Percentiles rank a stretch among this genome's conserved stretches.
Evolutionary conservation across 1,140 invertebrate species (phyloP).

Genomic region (Sycophaga agraensis): DNA sequence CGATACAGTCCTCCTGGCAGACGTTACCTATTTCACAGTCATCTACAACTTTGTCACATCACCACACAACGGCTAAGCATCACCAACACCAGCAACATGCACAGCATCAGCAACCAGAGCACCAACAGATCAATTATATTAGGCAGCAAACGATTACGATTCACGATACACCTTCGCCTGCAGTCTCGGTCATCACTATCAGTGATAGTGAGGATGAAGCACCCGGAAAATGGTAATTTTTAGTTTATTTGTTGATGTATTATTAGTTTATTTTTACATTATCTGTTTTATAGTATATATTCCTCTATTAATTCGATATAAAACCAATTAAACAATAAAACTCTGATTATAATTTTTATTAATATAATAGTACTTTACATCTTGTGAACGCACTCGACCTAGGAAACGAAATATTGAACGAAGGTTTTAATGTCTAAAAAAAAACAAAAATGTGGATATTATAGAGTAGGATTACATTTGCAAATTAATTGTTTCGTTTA

Average conservation of each 20-base stretch:
- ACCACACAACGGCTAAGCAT: not conserved
- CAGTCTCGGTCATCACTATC: conserved; percentile 94
- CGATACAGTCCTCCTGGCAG: conserved; percentile 6
- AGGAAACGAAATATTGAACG: too few relatives aligned
- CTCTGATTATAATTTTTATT: too few relatives aligned
- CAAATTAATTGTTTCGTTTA: too few relatives aligned
- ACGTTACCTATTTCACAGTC: not conserved
- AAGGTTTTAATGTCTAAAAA: too few relatives aligned
- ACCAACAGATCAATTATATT: conserved; percentile 57
- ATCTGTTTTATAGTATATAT: too few relatives aligned
- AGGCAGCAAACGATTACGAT: conserved; percentile 81
- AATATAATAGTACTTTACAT: too few relatives aligned
- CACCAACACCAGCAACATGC: conserved; percentile 36
- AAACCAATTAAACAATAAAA: too few relatives aligned
- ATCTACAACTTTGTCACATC: not conserved
- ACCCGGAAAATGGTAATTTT: conserved; percentile 53
- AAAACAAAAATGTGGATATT: too few relatives aligned
- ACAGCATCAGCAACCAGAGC: conserved; percentile 49
- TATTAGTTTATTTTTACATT: too few relatives aligned
- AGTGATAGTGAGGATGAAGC: conserved; percentile 93
- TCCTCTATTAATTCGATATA: too few relatives aligned
- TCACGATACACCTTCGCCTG: conserved; percentile 88
- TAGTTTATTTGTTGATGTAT: not conserved
- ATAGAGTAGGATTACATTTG: too few relatives aligned
- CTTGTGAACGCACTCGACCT: not conserved